Evolutionary conservation across 2,113 vertebrate species (phyloP).

Genomic region (Madoqua kirkii): DNA sequence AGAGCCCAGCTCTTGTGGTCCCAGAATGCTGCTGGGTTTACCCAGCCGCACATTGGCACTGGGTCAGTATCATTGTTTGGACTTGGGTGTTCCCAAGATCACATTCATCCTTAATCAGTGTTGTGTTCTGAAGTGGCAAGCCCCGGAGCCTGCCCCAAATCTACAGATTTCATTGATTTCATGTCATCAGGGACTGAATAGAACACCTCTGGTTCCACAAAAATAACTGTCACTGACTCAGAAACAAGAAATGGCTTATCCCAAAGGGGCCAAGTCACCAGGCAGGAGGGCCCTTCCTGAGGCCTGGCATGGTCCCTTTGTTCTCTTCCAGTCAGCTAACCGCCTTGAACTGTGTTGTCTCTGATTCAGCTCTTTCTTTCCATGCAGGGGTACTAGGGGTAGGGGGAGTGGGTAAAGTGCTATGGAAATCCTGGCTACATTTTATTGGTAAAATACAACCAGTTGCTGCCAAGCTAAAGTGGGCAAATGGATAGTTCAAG

Average conservation of each 20-base stretch:
- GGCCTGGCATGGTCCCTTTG: neutral
- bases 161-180: constrained; percentile 29
- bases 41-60: neutral
- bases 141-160: neutral
- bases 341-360: neutral
- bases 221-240: constrained; percentile 19
- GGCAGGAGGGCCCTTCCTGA: constrained; percentile 11
- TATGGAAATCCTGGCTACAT: neutral
- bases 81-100: constrained; percentile 26
- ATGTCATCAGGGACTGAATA: constrained; percentile 25
- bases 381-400: neutral
- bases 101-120: neutral
- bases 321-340: neutral
- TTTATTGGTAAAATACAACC: constrained; percentile 43
- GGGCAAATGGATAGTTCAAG: neutral
- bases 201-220: constrained; percentile 38
- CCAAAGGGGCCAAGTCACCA: constrained; percentile 19
- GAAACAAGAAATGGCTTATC: constrained; percentile 42
- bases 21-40: neutral
- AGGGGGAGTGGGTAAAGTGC: neutral
- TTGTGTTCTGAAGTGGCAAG: neutral
- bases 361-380: constrained; percentile 34
- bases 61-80: constrained; percentile 15
- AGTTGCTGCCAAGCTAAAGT: neutral
- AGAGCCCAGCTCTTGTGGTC: constrained; percentile 11